phyloP scores from a whole-genome alignment of 2,888 invertebrate genomes.

The Deilephila elpenor region DNA sequence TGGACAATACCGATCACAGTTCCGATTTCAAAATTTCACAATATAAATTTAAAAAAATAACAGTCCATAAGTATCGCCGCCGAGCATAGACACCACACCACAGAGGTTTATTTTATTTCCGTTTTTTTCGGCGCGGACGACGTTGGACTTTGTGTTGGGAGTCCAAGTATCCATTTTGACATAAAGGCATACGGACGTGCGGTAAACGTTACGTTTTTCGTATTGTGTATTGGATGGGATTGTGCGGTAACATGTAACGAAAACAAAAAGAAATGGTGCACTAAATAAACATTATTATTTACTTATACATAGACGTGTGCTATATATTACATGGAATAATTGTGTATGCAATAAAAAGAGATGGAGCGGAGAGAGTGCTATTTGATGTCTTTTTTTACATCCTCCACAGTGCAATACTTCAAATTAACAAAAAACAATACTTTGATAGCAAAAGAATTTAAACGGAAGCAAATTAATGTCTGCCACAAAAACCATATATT shows the following conservation, averaged over 20 bases:
- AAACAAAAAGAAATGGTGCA: constrained; percentile 83
- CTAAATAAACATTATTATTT: constrained; percentile 78
- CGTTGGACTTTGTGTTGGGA: constrained; percentile 82
- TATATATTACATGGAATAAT: constrained; percentile 27
- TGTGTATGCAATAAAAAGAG: constrained; percentile 8
- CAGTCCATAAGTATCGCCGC: constrained; percentile 45
- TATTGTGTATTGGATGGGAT: constrained; percentile 75
- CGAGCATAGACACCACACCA: constrained; percentile 31
- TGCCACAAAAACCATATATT: not conserved
- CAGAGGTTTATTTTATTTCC: constrained; percentile 64
- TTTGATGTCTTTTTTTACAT: not conserved
- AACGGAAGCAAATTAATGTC: no score
- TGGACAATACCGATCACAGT: constrained; percentile 66
- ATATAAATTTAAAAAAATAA: constrained; percentile 41
- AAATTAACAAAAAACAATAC: not conserved
- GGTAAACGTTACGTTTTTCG: constrained; percentile 46
- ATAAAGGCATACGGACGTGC: constrained; percentile 59
- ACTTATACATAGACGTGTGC: constrained; percentile 42
- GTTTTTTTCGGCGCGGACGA: constrained; percentile 84
- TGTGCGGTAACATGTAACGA: constrained; percentile 83
- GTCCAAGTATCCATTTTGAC: constrained; percentile 75
- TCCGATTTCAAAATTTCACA: constrained; percentile 59
- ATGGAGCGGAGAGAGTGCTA: not conserved
- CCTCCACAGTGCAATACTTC: not conserved
- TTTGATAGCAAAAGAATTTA: not conserved